phyloP scores from a whole-genome alignment of 2,113 vertebrate species.

The Gyps fulvus region DNA sequence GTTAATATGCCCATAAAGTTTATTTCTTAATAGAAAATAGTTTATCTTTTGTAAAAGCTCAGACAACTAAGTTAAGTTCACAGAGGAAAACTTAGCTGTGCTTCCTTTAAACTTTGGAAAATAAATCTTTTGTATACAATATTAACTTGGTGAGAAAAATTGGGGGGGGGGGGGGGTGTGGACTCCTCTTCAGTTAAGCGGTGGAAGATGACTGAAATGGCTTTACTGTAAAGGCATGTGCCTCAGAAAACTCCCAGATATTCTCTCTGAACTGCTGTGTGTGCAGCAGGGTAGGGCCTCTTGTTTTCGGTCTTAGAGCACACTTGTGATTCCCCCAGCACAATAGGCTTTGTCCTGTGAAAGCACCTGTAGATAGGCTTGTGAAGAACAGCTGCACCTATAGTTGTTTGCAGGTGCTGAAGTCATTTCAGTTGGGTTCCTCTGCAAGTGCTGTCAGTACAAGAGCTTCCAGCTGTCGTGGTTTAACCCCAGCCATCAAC shows the following conservation, averaged over 20 bases:
- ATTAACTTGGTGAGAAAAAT: not conserved
- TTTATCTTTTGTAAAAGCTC: not conserved
- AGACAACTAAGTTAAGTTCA: not conserved
- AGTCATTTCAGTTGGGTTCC: not conserved
- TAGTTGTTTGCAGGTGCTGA: not conserved
- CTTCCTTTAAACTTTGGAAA: not conserved
- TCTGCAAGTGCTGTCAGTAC: not conserved
- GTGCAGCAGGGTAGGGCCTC: not conserved
- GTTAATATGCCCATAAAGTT: not conserved
- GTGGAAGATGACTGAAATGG: not conserved
- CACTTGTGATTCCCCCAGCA: not conserved
- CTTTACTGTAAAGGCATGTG: not conserved
- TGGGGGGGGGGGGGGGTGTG: fast-evolving
- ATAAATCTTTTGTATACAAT: not conserved
- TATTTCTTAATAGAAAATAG: not conserved
- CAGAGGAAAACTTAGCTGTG: not conserved
- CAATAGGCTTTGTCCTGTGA: not conserved
- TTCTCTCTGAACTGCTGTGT: not conserved
- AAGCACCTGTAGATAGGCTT: not conserved
- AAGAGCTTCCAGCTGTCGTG: not conserved
- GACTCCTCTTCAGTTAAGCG: not conserved
- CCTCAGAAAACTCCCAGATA: not conserved
- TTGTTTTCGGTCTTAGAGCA: not conserved
- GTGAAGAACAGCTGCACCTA: not conserved
- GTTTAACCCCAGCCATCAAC: too few relatives aligned